Base-by-base conservation (phyloP, 2,797 vertebrate species). In the Myiotriccus ornatus region DNA sequence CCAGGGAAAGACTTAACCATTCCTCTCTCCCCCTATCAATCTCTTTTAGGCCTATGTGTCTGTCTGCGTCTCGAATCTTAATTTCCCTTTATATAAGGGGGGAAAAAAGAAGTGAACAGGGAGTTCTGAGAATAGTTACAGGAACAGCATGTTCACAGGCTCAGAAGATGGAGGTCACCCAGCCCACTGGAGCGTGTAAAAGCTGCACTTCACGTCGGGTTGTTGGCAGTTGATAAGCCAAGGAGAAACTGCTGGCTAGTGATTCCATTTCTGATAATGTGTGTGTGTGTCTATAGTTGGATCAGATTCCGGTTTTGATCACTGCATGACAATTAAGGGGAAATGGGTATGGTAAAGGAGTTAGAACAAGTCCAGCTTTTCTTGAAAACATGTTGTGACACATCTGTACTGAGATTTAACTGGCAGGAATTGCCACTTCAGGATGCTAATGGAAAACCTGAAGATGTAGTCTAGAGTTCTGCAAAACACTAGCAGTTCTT, bases 101-200 rank as follows among this genome's bases (percentile, higher is more conserved):
- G 30, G 12, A 5, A 14, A 15, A 52, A 52, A 55, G 9, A 1
- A 9, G 25, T 44, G 68, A 77, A 39, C 68, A 71, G 39, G 39
- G 35, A 67, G 20, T 69, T 55, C 81, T 73, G 71, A 73, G 70
- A 93, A 79, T 82, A 92, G 59, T 78, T 82, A 39, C 3, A 89
- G 78, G 90, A 94, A 87, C 84, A 87, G 39, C 39, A 27, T 70
- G 70, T 90, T 95, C 84, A 18, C 43, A 73, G 49, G 46, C 59
- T 90, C 57, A 84, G 64, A 82, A 67, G 74, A 78, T 90, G 67
- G 89, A 95, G 89, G 89, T 95, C 92, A 93, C 52, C 81, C 88
- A 44, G n/a, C 77, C 55, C 63, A 77, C 62, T 84, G 76, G 79
- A 91, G 84, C 70, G 2, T 93, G 59, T 84, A 73, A 89, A 92